Conservation (phyloP, 2,113 vertebrate species). For the Neotoma lepida region DNA sequence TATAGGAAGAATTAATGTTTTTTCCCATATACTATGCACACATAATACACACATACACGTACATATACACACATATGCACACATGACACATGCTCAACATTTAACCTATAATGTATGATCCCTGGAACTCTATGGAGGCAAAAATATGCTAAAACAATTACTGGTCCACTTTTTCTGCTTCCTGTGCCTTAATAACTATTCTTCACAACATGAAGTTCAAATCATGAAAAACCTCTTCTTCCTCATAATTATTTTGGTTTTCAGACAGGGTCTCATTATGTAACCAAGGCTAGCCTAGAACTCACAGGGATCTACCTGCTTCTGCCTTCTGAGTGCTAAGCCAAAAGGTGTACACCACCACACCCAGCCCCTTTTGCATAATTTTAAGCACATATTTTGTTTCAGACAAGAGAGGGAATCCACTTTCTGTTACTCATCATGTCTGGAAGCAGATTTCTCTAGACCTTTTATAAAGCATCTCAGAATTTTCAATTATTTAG, state of each 20-base stretch:
- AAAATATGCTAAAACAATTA: background rate
- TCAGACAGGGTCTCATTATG: background rate
- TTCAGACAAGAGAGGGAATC: background rate
- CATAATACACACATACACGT: background rate
- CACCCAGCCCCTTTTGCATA: background rate
- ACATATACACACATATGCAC: background rate
- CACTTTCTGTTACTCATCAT: background rate
- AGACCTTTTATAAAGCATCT: background rate
- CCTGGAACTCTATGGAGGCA: background rate
- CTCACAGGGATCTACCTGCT: background rate
- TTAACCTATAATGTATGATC: background rate
- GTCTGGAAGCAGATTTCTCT: background rate
- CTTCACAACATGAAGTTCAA: background rate
- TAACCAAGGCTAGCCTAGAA: background rate
- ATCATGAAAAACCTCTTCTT: background rate
- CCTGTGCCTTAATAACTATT: background rate
- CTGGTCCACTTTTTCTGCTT: background rate
- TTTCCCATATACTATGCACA: background rate
- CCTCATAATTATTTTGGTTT: background rate
- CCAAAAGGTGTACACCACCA: background rate
- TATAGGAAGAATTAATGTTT: background rate
- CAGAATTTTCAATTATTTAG: background rate
- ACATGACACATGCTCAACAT: background rate
- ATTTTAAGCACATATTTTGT: background rate
- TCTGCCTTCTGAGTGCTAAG: background rate